Evolutionary conservation across 2,888 invertebrate species (phyloP), one percentile per base, ranked within the genome.

Genomic region (Nudaria mundana): DNA sequence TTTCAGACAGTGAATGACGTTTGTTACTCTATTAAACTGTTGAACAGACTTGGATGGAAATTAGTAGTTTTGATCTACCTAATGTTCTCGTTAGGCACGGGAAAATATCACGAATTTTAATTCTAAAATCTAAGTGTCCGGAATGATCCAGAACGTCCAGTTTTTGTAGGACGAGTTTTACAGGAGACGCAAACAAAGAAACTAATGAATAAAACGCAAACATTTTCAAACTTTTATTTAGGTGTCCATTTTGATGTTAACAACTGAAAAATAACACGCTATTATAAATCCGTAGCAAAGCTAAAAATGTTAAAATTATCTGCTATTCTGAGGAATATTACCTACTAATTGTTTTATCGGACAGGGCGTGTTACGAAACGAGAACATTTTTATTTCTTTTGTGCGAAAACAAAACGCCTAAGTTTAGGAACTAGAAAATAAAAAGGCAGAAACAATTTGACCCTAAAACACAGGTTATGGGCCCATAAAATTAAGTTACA

Each of bases 261-360:
- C 78, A 83, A 85, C 78, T 66, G 75, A 81, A 83, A 80, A 75
- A 71, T 52, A 74, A 77, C 72, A 74, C 76, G 74, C 81, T 81
- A 76, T 76, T 77, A 79, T 63, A 77, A 79, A 81, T 72, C 78
- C 72, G 82, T 86, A 87, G 85, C 85, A 85, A 87, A 85, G 85
- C 86, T 85, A 85, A 75, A 69, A 65, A 59, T 66, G 59, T 70
- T 62, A 49, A 66, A 61, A 71, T 71, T 76, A 78, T 62, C 66
- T 56, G 68, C 71, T 76, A 76, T 75, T 32, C 59, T 41, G 44
- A 49, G 62, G 68, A 71, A 54, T 56, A 63, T 67, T 58, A 54
- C n/a, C 55, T 41, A 61, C 64, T 64, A 58, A 53, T 2, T 40
- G 55, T 47, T 52, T 49, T 55, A 62, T 45, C 43, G 52, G 62